Evolutionary conservation across 2,797 vertebrate genomes (phyloP).

Genomic region (Ispidina picta): DNA sequence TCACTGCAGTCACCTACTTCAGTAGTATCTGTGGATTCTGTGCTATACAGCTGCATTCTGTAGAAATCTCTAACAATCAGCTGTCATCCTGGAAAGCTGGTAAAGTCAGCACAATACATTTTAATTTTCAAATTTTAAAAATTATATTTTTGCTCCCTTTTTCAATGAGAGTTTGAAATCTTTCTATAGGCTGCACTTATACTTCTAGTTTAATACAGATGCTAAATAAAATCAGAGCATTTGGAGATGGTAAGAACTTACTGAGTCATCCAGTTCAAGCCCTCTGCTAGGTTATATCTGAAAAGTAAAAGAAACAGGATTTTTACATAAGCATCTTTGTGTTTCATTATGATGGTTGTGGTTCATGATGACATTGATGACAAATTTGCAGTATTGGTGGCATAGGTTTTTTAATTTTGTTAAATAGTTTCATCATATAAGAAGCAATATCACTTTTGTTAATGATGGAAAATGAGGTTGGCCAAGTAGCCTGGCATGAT

Average conservation of each 20-base stretch:
- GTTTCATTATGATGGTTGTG: neutral
- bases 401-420: neutral
- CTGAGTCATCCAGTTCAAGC: neutral
- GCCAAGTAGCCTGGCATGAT: neutral
- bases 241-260: neutral
- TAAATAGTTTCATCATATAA: neutral
- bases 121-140: neutral
- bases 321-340: neutral
- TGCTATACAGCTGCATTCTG: neutral
- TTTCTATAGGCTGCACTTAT: neutral
- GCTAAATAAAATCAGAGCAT: neutral
- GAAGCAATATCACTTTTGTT: neutral
- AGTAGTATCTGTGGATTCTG: neutral
- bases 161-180: neutral
- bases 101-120: neutral
- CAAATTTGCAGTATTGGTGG: neutral
- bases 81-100: neutral
- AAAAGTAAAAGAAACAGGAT: neutral
- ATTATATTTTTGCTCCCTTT: neutral
- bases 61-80: neutral
- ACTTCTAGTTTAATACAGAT: neutral
- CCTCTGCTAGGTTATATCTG: neutral
- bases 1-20: neutral
- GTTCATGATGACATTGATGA: neutral
- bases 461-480: neutral